Evolutionary conservation across 2,113 vertebrate species (phyloP), one percentile per base, ranked within the genome.

Genomic region (Cercopithecus mona): DNA sequence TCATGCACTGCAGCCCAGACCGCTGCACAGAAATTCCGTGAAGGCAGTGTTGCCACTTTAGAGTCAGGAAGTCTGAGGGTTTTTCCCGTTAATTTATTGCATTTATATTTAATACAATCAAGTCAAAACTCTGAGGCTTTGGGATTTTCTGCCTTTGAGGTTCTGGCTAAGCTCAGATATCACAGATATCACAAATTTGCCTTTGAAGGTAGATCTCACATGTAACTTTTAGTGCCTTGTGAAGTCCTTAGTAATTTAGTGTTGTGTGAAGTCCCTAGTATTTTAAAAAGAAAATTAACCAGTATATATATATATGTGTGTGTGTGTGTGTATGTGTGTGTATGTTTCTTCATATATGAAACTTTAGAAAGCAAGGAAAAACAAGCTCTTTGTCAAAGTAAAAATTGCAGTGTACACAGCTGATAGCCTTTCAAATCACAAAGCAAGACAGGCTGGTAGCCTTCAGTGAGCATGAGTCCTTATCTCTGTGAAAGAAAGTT

Each of bases 351-450:
- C 35, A 7, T 75, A 35, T 50, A 30, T 73, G 70, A 78, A 40
- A 85, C 27, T 79, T 87, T 90, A 92, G 35, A 76, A 96, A 40
- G 14, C 80, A 93, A 98, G 84, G 38, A 76, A 45, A 92, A 94
- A 80, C 17, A 30, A 90, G 50, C 14, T 72, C 50, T 90, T 95
- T 75, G 38, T 79, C 30, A 12, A 16, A 76, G 35, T 90, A 25
- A 68, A 38, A 96, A 59, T 27, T 75, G 6, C 57, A 2, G 9
- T 13, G 59, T 83, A 35, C 66, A 72, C 38, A 85, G 32, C 40
- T 95, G 40, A 94, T 61, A 57, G 35, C 48, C 38, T 96, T 97
- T 91, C 13, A 17, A 23, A 72, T 88, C 25, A 27, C 78, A 73
- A 88, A 75, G 38, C 76, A 83, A 40, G 20, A 40, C 0, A 6